A percentile compares a stretch with the other conserved stretches of the same genome.
These are phyloP conservation scores for Frieseomelitta varia DNA, from an alignment of 1,140 invertebrate species.

Conservation along the genomic window DNA sequence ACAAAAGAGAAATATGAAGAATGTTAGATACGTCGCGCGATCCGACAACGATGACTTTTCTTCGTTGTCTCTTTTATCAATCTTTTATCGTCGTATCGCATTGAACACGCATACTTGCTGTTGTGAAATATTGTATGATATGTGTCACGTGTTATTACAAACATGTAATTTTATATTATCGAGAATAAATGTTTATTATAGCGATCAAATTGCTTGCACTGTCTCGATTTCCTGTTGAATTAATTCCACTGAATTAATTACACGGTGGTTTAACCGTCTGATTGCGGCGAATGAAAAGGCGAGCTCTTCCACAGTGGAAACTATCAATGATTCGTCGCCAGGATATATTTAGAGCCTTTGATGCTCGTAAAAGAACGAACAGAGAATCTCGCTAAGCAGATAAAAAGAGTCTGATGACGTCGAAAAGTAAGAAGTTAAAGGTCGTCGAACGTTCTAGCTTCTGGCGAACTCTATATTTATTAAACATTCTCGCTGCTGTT, in stretches of 20 bases:
- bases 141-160: slow-evolving; percentile 75
- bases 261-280: neutral
- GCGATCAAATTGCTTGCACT: neutral
- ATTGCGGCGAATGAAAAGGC: neutral
- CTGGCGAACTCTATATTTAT: neutral
- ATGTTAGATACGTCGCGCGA: neutral
- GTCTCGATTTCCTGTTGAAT: neutral
- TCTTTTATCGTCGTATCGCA: slow-evolving; percentile 47
- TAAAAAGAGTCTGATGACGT: slow-evolving; percentile 11
- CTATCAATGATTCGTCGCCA: neutral
- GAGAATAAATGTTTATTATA: slow-evolving; percentile 79
- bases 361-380: neutral
- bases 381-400: neutral
- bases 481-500: no score
- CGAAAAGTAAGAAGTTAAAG: neutral
- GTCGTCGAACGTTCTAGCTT: neutral
- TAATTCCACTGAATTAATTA: slow-evolving; percentile 2
- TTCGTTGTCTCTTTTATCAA: neutral
- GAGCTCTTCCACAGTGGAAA: neutral
- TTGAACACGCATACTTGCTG: slow-evolving; percentile 53
- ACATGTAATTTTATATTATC: slow-evolving; percentile 80
- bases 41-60: neutral
- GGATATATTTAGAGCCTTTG: slow-evolving; percentile 15
- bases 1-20: neutral
- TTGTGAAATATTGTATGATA: slow-evolving; percentile 81